Base-by-base conservation (phyloP, 2,113 vertebrate species). In the Corythaixoides concolor region DNA sequence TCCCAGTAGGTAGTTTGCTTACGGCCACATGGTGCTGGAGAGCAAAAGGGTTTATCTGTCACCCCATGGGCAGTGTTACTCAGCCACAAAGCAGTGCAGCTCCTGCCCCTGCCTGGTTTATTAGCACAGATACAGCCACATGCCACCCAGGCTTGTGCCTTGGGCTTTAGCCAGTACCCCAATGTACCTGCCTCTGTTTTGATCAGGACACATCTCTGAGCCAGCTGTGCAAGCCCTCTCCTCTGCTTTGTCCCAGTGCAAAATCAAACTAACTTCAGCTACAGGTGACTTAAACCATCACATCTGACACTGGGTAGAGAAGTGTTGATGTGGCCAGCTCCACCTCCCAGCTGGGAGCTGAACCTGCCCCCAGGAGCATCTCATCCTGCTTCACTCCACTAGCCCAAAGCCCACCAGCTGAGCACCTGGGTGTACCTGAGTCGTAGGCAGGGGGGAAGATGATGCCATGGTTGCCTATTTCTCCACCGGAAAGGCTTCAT, bases 171-270 rank as follows among this genome's bases (percentile, higher is more conserved):
- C 45, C 63, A 76, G 55, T 33, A 8, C 60, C 12, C 12, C 49
- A 64, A 6, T 1, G 23, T 58, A 67, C 43, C 43, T 50, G 67
- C 28, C 58, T 63, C 47, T 68, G 33, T 56, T 91, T 68, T 86
- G 53, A 62, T 49, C 18, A 80, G 79, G 72, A 66, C 30, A 30
- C 15, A 43, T 33, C 50, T 68, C 86, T 33, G 37, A 87, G 45
- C 9, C 55, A 62, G 20, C 18, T 0, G 0, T 16, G 16, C n/a
- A 22, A 47, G 22, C 28, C n/a, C 43, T 70, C 47, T 73, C 27
- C 32, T 56, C 49, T 27, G 43, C 50, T 66, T 83, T 24, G 37
- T 32, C 63, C 45, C 47, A 58, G 35, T 8, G 35, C 37, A 50
- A 67, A 52, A 58, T 33, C 67, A 88, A 85, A 75, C 12, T 45